Percentiles rank a stretch among this genome's conserved stretches.
Conservation (phyloP, 2,113 vertebrate genomes). For the Platysteira castanea region DNA sequence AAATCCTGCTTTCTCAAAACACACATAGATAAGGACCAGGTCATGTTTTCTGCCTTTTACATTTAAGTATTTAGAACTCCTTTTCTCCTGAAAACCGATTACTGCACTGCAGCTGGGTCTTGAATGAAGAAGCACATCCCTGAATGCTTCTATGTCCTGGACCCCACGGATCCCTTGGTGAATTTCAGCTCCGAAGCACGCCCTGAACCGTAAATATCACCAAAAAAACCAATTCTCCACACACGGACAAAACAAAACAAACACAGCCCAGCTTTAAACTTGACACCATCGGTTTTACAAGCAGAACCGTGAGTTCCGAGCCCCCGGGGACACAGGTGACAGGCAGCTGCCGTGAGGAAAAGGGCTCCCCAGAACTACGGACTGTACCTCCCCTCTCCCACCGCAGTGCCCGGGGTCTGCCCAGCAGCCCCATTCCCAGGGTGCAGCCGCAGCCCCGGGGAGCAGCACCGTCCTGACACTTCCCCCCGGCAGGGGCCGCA, state of each 20-base stretch:
- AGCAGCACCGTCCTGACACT: neutral
- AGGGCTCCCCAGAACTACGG: neutral
- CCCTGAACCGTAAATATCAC: neutral
- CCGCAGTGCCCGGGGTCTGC: neutral
- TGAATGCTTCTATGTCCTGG: accelerated
- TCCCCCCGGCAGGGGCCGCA: neutral
- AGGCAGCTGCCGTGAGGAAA: too few relatives aligned
- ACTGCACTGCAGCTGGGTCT: too few relatives aligned
- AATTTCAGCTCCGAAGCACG: neutral
- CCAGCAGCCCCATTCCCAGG: neutral
- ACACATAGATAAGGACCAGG: neutral
- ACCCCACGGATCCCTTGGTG: accelerated
- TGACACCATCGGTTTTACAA: neutral
- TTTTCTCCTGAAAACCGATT: neutral
- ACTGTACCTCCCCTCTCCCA: neutral
- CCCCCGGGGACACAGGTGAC: too few relatives aligned
- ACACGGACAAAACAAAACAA: neutral
- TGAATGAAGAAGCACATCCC: accelerated
- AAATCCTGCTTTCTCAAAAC: neutral
- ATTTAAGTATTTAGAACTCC: neutral
- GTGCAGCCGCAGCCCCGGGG: neutral
- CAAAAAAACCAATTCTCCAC: too few relatives aligned
- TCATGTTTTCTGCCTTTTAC: neutral
- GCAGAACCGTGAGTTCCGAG: accelerated
- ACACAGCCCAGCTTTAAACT: neutral